Conservation (phyloP, 2,113 vertebrate genomes). For the Mustela lutreola region DNA sequence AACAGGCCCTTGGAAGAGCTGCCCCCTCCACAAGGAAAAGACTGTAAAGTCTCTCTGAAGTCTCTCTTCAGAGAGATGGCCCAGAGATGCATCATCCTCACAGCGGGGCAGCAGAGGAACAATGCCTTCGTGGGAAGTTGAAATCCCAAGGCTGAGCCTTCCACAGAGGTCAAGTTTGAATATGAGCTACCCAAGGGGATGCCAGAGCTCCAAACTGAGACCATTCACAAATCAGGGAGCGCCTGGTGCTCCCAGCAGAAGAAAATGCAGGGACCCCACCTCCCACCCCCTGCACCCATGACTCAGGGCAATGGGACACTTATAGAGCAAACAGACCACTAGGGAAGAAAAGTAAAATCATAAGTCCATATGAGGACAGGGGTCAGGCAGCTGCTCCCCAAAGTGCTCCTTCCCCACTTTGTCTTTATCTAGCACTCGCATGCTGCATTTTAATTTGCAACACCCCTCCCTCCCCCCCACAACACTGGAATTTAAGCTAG, state of each 20-base stretch:
- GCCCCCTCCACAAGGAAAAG: not conserved
- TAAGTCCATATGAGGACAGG: not conserved
- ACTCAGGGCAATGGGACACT: not conserved
- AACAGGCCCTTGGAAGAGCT: not conserved
- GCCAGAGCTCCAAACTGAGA: not conserved
- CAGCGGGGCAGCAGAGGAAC: not conserved
- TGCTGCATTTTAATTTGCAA: not conserved
- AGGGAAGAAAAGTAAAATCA: not conserved
- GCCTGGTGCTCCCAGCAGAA: not conserved
- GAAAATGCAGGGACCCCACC: not conserved
- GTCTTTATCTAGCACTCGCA: not conserved
- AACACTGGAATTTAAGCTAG: not conserved
- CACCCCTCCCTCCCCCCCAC: too few species aligned
- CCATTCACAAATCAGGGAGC: not conserved
- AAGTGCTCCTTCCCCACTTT: not conserved
- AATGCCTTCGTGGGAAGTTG: not conserved
- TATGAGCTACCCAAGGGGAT: rapidly evolving
- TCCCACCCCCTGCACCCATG: too few species aligned
- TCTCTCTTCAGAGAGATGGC: too few species aligned
- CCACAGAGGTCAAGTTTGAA: not conserved
- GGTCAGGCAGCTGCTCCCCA: not conserved
- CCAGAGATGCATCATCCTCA: not conserved
- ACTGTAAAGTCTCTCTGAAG: not conserved
- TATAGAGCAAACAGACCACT: not conserved
- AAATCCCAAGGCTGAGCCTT: not conserved